Percentiles rank a stretch among this genome's conserved stretches.
These are phyloP conservation scores for Brachyistius frenatus DNA, from an alignment of 2,113 vertebrate genomes.

Conservation along the genomic window DNA sequence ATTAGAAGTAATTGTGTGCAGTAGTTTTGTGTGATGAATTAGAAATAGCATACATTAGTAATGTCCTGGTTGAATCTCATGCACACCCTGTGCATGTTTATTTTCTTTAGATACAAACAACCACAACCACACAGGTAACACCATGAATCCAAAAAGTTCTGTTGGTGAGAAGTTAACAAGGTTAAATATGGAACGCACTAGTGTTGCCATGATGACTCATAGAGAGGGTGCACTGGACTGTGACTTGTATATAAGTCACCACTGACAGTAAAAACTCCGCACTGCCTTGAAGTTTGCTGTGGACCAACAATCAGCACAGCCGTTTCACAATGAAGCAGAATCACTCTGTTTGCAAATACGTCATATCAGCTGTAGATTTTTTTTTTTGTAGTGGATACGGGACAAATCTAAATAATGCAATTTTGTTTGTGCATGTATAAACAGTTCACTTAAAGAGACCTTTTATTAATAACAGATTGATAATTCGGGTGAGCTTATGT, in stretches of 20 bases:
- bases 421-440: neutral
- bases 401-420: neutral
- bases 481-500: neutral
- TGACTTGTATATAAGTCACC: constrained; percentile 16
- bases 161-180: neutral
- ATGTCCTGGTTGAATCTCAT: no score
- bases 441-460: neutral
- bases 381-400: neutral
- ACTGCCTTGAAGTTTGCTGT: no score
- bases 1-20: neutral
- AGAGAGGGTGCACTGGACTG: neutral
- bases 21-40: no score
- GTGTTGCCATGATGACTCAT: constrained; percentile 13
- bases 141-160: neutral
- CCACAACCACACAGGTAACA: neutral
- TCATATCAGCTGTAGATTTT: neutral
- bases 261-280: neutral
- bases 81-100: no score
- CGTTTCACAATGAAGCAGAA: neutral
- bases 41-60: no score
- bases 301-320: no score
- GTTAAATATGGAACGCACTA: neutral
- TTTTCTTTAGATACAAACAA: no score
- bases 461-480: neutral
- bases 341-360: neutral